Percentiles rank a stretch among this genome's conserved stretches.
Evolutionary conservation across 2,888 invertebrate genomes (phyloP).

Genomic region (Tigriopus californicus): DNA sequence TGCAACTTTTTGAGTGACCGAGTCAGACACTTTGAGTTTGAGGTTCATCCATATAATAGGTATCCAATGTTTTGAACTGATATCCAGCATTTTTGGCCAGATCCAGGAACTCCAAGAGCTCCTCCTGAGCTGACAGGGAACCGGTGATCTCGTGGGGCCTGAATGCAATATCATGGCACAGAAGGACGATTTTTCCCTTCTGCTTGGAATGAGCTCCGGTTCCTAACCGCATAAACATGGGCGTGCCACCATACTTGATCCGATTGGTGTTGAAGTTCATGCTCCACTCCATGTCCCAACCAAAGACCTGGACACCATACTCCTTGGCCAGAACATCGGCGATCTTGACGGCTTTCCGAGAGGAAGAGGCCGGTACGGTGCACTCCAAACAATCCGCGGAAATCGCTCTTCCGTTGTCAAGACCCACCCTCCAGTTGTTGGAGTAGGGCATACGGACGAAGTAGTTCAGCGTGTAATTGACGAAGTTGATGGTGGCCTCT

Average conservation of each 20-base stretch:
- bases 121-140: too few relatives aligned
- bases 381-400: not conserved
- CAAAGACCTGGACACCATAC: not conserved
- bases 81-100: too few relatives aligned
- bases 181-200: too few relatives aligned
- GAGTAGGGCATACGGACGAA: slow-evolving; percentile 4
- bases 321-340: not conserved
- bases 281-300: slow-evolving; percentile 7
- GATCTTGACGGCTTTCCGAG: not conserved
- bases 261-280: not conserved
- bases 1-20: too few relatives aligned
- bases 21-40: too few relatives aligned
- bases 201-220: too few relatives aligned
- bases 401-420: not conserved
- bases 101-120: too few relatives aligned
- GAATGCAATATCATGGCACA: too few relatives aligned
- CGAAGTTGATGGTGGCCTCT: slow-evolving; percentile 1
- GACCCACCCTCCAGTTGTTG: slow-evolving; percentile 12
- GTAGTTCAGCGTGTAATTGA: not conserved
- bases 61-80: too few relatives aligned
- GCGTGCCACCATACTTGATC: not conserved
- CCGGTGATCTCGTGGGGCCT: too few relatives aligned
- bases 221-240: not conserved
- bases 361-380: not conserved
- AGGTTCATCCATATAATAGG: too few relatives aligned